Evolutionary conservation across 2,888 invertebrate species (phyloP).

Genomic region (Drosophila colorata): DNA sequence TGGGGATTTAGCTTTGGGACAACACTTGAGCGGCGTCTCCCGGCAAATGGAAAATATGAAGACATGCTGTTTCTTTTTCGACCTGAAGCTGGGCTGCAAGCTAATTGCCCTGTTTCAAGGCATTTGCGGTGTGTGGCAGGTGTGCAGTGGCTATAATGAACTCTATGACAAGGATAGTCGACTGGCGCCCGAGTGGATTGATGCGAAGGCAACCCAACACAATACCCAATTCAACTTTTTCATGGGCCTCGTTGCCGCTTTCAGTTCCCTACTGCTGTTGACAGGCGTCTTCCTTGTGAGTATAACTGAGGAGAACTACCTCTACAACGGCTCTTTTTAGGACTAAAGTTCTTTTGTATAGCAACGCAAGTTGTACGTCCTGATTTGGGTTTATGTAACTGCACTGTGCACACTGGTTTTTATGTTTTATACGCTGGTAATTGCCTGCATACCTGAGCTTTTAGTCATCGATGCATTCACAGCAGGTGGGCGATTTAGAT

Average conservation of each 20-base stretch:
- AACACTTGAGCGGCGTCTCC: background rate
- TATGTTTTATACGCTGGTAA: slow-evolving; percentile 30
- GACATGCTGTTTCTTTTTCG: slow-evolving; percentile 46
- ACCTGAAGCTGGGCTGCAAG: slow-evolving; percentile 46
- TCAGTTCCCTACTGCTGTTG: slow-evolving; percentile 21
- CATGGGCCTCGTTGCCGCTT: slow-evolving; percentile 14
- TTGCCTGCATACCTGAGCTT: slow-evolving; percentile 9
- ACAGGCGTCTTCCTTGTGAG: slow-evolving; percentile 39
- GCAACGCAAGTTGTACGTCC: slow-evolving; percentile 36
- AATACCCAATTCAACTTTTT: slow-evolving; percentile 1
- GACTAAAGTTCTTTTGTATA: background rate
- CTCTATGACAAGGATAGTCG: background rate
- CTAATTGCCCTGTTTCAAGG: slow-evolving; percentile 50
- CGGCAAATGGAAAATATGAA: slow-evolving; percentile 5
- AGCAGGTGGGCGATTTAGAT: slow-evolving; percentile 15
- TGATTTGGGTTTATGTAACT: slow-evolving; percentile 45
- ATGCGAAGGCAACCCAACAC: background rate
- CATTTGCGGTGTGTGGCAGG: slow-evolving; percentile 19
- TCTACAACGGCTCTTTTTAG: no score
- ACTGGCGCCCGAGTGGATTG: slow-evolving; percentile 11
- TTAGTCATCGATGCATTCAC: slow-evolving; percentile 21
- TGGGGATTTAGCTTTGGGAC: background rate
- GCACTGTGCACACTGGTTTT: slow-evolving; percentile 2
- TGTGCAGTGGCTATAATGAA: slow-evolving; percentile 1
- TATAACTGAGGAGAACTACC: background rate